Conservation (phyloP, 2,797 vertebrate species). For the Lithobates sylvaticus region DNA sequence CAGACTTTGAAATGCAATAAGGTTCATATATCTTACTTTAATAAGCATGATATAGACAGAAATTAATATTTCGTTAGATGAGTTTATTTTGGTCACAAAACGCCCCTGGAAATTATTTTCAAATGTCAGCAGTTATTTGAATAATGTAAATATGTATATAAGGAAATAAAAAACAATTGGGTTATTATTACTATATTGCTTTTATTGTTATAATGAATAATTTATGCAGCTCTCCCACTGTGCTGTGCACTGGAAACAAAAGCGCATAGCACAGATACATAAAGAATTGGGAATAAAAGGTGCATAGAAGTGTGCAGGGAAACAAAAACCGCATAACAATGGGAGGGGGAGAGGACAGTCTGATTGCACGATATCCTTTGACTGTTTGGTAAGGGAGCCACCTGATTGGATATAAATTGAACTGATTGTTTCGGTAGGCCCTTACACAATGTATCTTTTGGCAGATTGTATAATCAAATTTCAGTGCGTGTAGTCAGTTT, state of each 20-base stretch:
- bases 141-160: background rate
- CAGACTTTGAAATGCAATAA: background rate
- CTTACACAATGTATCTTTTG: no score
- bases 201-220: background rate
- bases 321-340: background rate
- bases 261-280: background rate
- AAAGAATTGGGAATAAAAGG: background rate
- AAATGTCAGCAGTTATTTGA: background rate
- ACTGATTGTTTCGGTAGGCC: no score
- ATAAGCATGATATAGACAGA: background rate
- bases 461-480: no score
- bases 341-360: no score
- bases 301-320: no score
- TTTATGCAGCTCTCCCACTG: background rate
- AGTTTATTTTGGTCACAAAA: background rate
- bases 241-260: background rate
- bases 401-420: no score
- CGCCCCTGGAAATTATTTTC: background rate
- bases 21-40: background rate
- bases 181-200: background rate
- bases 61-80: background rate
- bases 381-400: no score
- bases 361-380: background rate
- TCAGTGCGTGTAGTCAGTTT: no score
- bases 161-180: background rate